Evolutionary conservation across 2,797 vertebrate species (phyloP).

Genomic region (Chaenodraco wilsoni): DNA sequence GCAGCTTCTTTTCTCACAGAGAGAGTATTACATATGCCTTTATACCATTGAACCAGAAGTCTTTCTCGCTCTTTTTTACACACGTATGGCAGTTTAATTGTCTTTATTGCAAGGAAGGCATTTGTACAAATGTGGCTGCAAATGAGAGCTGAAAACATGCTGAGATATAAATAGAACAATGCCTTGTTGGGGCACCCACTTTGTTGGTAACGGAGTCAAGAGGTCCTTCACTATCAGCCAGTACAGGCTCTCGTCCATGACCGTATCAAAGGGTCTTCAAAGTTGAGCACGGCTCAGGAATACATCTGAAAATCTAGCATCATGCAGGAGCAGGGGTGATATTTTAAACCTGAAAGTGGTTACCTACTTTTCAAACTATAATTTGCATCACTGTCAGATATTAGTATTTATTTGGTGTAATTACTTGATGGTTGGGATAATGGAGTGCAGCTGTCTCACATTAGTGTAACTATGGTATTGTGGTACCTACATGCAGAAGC

Average conservation of each 20-base stretch:
- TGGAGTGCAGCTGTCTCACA: too few species aligned
- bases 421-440: too few species aligned
- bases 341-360: constrained; percentile 3
- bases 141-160: constrained; percentile 49
- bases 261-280: constrained; percentile 8
- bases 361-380: background rate
- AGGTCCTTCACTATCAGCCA: constrained; percentile 1
- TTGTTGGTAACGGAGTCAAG: constrained; percentile 23
- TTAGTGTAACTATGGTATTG: too few species aligned
- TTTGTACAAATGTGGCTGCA: constrained; percentile 41
- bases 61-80: constrained; percentile 18
- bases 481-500: too few species aligned
- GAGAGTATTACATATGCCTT: constrained; percentile 54
- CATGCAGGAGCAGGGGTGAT: constrained; percentile 15
- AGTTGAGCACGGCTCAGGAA: background rate
- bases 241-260: constrained; percentile 7
- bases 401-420: too few species aligned
- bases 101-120: constrained; percentile 45
- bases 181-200: constrained; percentile 14
- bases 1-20: constrained; percentile 53
- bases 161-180: constrained; percentile 23
- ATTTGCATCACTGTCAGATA: background rate
- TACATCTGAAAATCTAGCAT: constrained; percentile 17
- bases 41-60: constrained; percentile 21
- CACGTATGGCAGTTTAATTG: constrained; percentile 62